Evolutionary conservation across 2,113 vertebrate species (phyloP), one percentile per base, ranked within the genome.

Genomic region (Amphiprion ocellaris): DNA sequence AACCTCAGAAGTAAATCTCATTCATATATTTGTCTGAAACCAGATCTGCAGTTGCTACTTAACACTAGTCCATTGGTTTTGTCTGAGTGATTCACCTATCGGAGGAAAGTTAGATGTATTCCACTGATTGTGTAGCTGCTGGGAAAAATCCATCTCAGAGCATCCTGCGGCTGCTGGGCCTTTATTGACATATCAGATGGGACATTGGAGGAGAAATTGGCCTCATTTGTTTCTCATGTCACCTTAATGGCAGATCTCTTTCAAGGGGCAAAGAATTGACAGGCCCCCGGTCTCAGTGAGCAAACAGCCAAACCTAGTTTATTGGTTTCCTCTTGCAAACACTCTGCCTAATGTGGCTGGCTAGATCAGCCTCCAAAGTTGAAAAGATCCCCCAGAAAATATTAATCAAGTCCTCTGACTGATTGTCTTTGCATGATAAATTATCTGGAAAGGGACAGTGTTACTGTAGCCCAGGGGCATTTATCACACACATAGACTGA

Each of bases 191-290:
- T 93, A 95, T 94, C 93, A 92, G 90, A 93, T 89, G 90, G 92
- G 93, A 94, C 89, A 91, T 92, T 92, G 93, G 92, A 83, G 91
- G 91, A 91, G 91, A 95, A 95, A 96, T 93, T 94, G 94, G 92
- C 90, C 94, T 95, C 93, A 90, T 95, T 96, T 94, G 94, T 96
- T 95, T 95, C 91, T 94, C 91, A 73, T 90, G 92, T 92, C 92
- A 88, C 93, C 89, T 89, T 95, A 94, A 95, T 94, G 93, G 91
- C 93, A 95, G 91, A 88, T 87, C 76, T 81, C 68, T 68, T 95
- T 92, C 93, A 90, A 89, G 90, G 90, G 94, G 90, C 93, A 87
- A 87, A 86, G 88, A 94, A 95, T 94, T 92, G 94, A 93, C 93
- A 92, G 73, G 79, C 77, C 89, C 83, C 65, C 58, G 69, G 92